A percentile compares a stretch with the other conserved stretches of the same genome.
Conservation (phyloP, 2,888 invertebrate genomes). For the Abscondita cerata region DNA sequence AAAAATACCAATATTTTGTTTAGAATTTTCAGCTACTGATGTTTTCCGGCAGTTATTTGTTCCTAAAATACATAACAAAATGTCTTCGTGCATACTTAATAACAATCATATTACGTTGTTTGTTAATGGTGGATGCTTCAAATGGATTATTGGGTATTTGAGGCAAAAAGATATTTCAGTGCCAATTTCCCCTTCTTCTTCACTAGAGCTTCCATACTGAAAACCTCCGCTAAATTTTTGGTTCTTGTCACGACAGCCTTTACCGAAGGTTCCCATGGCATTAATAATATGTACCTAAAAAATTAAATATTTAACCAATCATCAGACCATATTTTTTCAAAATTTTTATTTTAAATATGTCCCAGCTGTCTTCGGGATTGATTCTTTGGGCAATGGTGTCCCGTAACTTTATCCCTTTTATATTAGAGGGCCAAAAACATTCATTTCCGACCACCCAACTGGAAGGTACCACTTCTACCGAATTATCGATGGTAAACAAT, state of each 20-base stretch:
- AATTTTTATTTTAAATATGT: conserved; percentile 1
- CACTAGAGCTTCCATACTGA: neutral
- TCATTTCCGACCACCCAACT: conserved; percentile 3
- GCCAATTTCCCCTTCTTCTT: neutral
- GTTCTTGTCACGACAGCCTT: neutral
- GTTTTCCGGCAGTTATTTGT: neutral
- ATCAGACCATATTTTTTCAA: conserved; percentile 6
- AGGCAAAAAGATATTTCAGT: conserved; percentile 1
- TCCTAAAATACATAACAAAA: neutral
- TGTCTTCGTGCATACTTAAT: neutral
- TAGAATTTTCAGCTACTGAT: too few relatives aligned
- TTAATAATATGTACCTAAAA: neutral
- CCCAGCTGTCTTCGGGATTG: neutral
- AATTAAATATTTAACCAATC: conserved; percentile 2
- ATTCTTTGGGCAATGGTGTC: neutral
- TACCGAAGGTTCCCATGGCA: neutral
- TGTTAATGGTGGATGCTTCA: conserved; percentile 1
- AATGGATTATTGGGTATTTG: neutral
- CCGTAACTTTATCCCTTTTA: neutral
- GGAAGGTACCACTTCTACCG: conserved; percentile 1
- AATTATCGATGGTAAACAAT: neutral
- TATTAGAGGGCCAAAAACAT: conserved; percentile 1
- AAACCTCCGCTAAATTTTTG: neutral
- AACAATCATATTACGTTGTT: neutral
- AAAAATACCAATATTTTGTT: too few relatives aligned